phyloP scores from a whole-genome alignment of 2,888 invertebrate genomes.

The Eustalomyia histrio region DNA sequence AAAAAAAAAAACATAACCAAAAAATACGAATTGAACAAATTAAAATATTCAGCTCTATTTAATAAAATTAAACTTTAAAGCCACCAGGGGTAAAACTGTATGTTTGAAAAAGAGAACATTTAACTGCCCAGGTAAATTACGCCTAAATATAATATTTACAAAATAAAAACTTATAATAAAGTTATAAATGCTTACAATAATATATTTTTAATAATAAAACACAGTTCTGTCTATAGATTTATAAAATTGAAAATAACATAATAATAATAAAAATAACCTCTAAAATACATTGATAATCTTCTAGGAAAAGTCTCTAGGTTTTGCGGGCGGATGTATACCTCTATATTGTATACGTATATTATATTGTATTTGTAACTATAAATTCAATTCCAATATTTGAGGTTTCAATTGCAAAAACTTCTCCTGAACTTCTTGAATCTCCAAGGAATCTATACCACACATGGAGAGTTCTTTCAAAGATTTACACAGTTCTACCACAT shows the following conservation, averaged over 20 bases:
- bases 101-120: no score
- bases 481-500: conserved; percentile 66
- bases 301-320: conserved; percentile 28
- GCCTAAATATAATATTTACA: conserved; percentile 8
- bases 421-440: conserved; percentile 66
- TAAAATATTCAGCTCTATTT: no score
- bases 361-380: conserved; percentile 31
- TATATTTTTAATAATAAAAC: conserved; percentile 43
- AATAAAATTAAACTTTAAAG: no score
- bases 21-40: no score
- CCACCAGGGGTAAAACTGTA: no score
- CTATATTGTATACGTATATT: conserved; percentile 27
- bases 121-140: neutral
- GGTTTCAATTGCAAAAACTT: conserved; percentile 67
- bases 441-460: conserved; percentile 70
- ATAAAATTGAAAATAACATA: neutral
- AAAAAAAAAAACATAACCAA: no score
- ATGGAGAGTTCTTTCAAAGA: conserved; percentile 69
- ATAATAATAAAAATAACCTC: no score
- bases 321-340: conserved; percentile 1
- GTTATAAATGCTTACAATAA: neutral
- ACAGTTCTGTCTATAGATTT: conserved; percentile 38
- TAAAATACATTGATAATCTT: neutral
- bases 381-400: conserved; percentile 66
- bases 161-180: conserved; percentile 3